phyloP scores from a whole-genome alignment of 2,797 vertebrate genomes.

The Poeciliopsis infans region DNA sequence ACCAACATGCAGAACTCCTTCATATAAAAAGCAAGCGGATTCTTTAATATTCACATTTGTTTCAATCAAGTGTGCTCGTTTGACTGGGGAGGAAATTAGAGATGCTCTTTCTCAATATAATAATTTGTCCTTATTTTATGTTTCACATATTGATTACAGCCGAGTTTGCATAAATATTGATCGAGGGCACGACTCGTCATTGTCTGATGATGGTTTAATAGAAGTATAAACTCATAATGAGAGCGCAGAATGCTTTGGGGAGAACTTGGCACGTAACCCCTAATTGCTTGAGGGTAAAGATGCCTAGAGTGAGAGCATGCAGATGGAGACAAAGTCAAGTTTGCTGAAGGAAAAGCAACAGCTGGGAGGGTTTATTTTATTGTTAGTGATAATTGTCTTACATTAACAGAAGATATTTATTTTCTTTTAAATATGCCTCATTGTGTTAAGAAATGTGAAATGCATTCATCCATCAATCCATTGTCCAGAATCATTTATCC shows the following conservation, averaged over 20 bases:
- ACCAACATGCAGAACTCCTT: constrained; percentile 61
- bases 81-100: constrained; percentile 33
- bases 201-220: constrained; percentile 66
- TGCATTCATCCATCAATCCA: neutral
- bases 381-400: neutral
- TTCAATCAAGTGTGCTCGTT: constrained; percentile 62
- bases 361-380: neutral
- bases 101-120: constrained; percentile 51
- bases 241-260: constrained; percentile 46
- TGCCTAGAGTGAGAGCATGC: constrained; percentile 25
- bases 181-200: constrained; percentile 50
- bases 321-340: constrained; percentile 25
- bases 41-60: constrained; percentile 61
- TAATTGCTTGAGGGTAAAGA: constrained; percentile 19
- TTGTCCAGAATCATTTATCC: neutral
- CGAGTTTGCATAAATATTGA: constrained; percentile 73
- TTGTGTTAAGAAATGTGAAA: neutral
- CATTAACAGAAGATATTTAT: neutral
- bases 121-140: constrained; percentile 65
- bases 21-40: constrained; percentile 66
- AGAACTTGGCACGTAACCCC: constrained; percentile 39
- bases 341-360: constrained; percentile 13
- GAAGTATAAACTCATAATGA: constrained; percentile 39
- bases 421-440: neutral
- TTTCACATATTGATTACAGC: constrained; percentile 65